Base-by-base conservation (phyloP, 2,888 invertebrate species). In the Hydroisotoma schaefferi region DNA sequence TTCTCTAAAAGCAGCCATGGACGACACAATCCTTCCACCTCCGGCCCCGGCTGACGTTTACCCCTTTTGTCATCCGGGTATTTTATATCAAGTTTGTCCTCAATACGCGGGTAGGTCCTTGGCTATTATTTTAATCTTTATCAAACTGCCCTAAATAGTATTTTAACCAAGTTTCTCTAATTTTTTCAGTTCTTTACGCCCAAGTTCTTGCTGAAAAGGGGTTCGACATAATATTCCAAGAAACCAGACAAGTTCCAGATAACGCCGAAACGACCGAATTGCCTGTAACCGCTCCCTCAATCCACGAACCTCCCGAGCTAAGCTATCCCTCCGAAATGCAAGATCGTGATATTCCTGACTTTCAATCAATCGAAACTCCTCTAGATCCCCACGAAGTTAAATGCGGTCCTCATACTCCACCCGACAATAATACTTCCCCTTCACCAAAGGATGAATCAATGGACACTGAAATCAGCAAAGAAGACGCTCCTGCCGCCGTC, bases 1-100 rank as follows among this genome's bases (percentile, higher is more conserved):
- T n/a, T n/a, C n/a, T n/a, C n/a, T n/a, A n/a, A n/a, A 63, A 5
- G 65, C 56, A 15, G 81, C 80, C 59, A 79, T 80, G 55, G 75
- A 15, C 79, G 59, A 54, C 48, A 29, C 47, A n/a, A 28, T 26
- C 10, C 18, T 29, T 20, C 66, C 68, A 1, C 73, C 72, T 4
- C 72, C 71, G n/a, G 60, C 55, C 40, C 72, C 73, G 26, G 57
- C 38, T 49, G 58, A 57, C 38, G 67, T 72, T 57, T 71, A 70
- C 52, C 73, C 73, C 3, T 72, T 61, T 46, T 72, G 72, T 38
- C 69, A 66, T 8, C 67, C 67, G 22, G 72, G 72, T 18, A 67
- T 72, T 47, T 51, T 72, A 23, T 72, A 71, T 46, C 72, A 72
- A 64, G 70, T 71, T n/a, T 67, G 68, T 61, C 66, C 69, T 28